Percentiles rank a stretch among this genome's conserved stretches.
Evolutionary conservation across 1,140 invertebrate species (phyloP).

Genomic region (Medauroidea extradentata): DNA sequence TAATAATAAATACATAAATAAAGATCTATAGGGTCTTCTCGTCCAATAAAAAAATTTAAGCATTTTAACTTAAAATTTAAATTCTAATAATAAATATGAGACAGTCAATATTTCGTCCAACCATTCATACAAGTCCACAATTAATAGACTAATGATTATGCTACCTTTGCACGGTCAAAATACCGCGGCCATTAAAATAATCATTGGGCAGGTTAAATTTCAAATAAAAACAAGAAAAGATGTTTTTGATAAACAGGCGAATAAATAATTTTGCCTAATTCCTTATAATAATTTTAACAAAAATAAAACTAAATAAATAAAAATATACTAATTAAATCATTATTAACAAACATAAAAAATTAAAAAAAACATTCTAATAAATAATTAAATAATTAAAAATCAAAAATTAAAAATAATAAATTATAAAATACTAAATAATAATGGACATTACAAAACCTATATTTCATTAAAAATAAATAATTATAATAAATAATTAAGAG

Average conservation of each 20-base stretch:
- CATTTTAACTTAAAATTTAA: slow-evolving; percentile 60
- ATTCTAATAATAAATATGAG: slow-evolving; percentile 44
- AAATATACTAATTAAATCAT: slow-evolving; percentile 52
- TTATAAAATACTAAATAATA: slow-evolving; percentile 39
- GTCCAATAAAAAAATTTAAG: slow-evolving; percentile 56
- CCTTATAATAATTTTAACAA: slow-evolving; percentile 46
- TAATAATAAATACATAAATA: slow-evolving; percentile 42
- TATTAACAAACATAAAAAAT: slow-evolving; percentile 42
- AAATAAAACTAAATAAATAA: slow-evolving; percentile 29
- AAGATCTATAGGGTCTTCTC: slow-evolving; percentile 52
- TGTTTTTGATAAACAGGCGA: slow-evolving; percentile 70
- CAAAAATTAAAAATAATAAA: slow-evolving; percentile 37
- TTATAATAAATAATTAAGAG: slow-evolving; percentile 38
- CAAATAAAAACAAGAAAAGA: slow-evolving; percentile 56
- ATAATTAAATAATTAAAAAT: slow-evolving; percentile 26
- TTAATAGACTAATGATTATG: slow-evolving; percentile 66
- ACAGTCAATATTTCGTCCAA: slow-evolving; percentile 50
- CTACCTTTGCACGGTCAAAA: slow-evolving; percentile 65
- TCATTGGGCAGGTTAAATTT: slow-evolving; percentile 60
- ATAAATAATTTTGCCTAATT: slow-evolving; percentile 57
- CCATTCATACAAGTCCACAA: slow-evolving; percentile 60
- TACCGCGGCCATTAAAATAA: slow-evolving; percentile 59
- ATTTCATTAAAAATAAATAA: slow-evolving; percentile 32
- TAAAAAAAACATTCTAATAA: slow-evolving; percentile 31
- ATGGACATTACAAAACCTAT: slow-evolving; percentile 6